Evolutionary conservation across 2,797 vertebrate species (phyloP).

Genomic region (Ceyx erithaca): DNA sequence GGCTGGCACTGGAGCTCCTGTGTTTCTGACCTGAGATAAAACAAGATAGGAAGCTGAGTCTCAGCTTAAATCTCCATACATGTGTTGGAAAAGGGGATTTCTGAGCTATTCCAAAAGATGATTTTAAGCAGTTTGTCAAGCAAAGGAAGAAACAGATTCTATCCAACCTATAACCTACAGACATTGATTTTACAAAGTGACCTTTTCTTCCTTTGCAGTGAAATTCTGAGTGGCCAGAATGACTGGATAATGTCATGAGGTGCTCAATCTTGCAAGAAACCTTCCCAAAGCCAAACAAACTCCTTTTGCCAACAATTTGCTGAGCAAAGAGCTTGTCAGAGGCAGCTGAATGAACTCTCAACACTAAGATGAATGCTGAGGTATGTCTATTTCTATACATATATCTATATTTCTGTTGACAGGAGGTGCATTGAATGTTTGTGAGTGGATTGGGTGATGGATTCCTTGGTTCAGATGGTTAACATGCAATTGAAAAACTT

Average conservation of each 20-base stretch:
- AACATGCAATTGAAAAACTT: background rate
- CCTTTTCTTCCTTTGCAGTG: background rate
- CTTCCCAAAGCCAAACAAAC: background rate
- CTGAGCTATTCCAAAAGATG: background rate
- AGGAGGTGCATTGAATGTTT: background rate
- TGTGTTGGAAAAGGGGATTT: background rate
- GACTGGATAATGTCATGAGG: background rate
- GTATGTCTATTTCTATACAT: background rate
- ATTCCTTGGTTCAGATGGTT: background rate
- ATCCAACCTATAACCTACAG: too few species aligned
- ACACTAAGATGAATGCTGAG: background rate
- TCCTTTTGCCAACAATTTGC: background rate
- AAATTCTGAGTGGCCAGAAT: background rate
- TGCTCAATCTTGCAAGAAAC: background rate
- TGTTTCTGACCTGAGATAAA: background rate
- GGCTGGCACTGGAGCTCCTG: background rate
- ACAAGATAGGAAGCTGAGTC: background rate
- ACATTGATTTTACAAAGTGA: too few species aligned
- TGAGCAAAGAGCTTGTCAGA: background rate
- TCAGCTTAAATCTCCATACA: background rate
- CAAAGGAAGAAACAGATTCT: too few species aligned
- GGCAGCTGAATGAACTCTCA: background rate
- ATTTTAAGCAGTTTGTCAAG: background rate
- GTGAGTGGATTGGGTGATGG: background rate
- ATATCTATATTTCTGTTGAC: background rate